phyloP scores from a whole-genome alignment of 2,797 vertebrate genomes.

The Molossus alvarezi region DNA sequence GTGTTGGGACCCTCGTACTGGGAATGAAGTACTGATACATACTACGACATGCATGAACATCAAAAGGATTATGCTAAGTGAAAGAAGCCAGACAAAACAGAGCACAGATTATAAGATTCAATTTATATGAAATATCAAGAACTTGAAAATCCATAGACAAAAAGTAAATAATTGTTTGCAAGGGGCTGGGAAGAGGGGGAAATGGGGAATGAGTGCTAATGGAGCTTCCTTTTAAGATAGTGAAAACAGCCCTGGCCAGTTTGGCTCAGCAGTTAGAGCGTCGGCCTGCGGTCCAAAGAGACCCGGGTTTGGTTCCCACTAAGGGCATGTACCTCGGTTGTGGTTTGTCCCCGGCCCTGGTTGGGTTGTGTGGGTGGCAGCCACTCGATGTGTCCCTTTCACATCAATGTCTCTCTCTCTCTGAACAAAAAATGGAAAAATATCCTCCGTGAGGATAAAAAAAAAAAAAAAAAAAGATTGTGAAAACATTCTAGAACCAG shows the following conservation, averaged over 20 bases:
- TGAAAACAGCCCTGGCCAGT: not conserved
- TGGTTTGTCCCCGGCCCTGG: too few relatives aligned
- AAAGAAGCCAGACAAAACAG: slow-evolving; percentile 6
- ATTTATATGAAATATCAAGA: slow-evolving; percentile 18
- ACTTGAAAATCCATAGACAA: not conserved
- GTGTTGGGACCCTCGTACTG: slow-evolving; percentile 65
- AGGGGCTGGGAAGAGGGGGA: not conserved
- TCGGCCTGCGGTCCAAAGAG: too few relatives aligned
- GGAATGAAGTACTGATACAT: not conserved
- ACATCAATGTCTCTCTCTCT: too few relatives aligned
- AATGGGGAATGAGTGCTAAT: not conserved
- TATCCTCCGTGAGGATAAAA: too few relatives aligned
- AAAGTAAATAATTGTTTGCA: not conserved
- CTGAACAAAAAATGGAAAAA: too few relatives aligned
- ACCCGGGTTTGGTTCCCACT: too few relatives aligned
- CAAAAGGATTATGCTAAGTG: not conserved
- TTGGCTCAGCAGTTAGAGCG: too few relatives aligned
- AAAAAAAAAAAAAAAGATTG: too few relatives aligned
- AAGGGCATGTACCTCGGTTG: too few relatives aligned
- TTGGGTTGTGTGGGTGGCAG: too few relatives aligned
- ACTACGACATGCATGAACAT: not conserved
- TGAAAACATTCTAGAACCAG: not conserved
- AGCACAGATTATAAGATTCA: not conserved
- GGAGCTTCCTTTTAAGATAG: not conserved
- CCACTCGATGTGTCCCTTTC: too few relatives aligned